A percentile compares a stretch with the other conserved stretches of the same genome.
Conservation (phyloP, 2,113 vertebrate species). For the Oreotrochilus melanogaster region DNA sequence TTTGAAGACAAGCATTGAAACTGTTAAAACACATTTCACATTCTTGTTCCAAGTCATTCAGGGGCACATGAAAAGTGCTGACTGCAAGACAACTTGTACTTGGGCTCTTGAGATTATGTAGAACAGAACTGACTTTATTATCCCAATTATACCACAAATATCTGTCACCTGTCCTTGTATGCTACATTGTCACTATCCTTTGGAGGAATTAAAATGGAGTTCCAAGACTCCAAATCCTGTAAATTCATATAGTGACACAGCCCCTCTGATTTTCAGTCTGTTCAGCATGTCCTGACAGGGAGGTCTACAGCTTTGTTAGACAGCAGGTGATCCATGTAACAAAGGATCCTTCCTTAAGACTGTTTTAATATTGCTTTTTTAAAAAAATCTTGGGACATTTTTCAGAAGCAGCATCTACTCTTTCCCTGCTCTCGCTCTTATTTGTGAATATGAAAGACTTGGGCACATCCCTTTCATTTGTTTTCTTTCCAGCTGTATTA, state of each 20-base stretch:
- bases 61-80: not conserved
- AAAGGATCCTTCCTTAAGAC: not conserved
- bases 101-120: not conserved
- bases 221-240: not conserved
- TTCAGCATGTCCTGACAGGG: not conserved
- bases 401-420: not conserved
- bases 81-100: not conserved
- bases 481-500: not conserved
- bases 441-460: not conserved
- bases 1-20: not conserved
- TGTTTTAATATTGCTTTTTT: not conserved
- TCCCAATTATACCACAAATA: not conserved
- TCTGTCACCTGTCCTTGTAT: not conserved
- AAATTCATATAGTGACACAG: not conserved
- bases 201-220: not conserved
- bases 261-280: not conserved
- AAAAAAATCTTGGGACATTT: not conserved
- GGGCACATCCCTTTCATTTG: not conserved
- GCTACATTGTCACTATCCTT: not conserved
- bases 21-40: slow-evolving; percentile 3
- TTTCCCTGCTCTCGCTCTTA: not conserved
- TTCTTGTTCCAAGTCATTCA: not conserved
- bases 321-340: not conserved
- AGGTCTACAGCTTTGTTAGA: not conserved
- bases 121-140: not conserved